Conservation (phyloP, 2,113 vertebrate genomes). For the Asarcornis scutulata region DNA sequence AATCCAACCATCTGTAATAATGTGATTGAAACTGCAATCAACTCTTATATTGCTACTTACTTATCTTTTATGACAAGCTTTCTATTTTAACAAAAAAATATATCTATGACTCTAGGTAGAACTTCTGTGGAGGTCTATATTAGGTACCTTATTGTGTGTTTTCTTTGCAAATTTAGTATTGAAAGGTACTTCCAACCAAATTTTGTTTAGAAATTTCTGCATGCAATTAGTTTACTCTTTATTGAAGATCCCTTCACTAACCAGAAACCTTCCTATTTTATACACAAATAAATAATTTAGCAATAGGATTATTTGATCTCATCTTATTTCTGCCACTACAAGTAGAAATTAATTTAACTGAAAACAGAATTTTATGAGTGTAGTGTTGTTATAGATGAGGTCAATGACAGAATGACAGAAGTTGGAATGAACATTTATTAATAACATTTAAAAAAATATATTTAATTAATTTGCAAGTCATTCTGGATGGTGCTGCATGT, state of each 20-base stretch:
- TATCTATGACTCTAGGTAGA: background rate
- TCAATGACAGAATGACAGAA: background rate
- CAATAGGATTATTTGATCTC: background rate
- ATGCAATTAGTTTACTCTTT: background rate
- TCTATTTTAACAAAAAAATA: background rate
- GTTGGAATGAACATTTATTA: background rate
- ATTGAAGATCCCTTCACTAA: background rate
- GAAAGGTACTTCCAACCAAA: background rate
- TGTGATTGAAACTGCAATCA: background rate
- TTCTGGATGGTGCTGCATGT: background rate
- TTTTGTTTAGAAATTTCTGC: background rate
- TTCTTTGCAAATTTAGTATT: background rate
- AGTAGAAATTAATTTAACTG: background rate
- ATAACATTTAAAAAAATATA: background rate
- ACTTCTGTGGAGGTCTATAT: background rate
- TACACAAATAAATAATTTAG: background rate
- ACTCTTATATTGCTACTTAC: background rate
- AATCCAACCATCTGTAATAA: background rate
- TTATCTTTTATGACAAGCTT: background rate
- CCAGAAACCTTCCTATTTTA: background rate
- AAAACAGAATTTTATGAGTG: background rate
- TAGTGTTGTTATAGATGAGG: background rate
- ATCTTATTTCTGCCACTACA: background rate
- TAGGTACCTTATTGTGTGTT: background rate
- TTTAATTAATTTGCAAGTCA: background rate